phyloP scores from a whole-genome alignment of 1,140 invertebrate species.

The Pantala flavescens region DNA sequence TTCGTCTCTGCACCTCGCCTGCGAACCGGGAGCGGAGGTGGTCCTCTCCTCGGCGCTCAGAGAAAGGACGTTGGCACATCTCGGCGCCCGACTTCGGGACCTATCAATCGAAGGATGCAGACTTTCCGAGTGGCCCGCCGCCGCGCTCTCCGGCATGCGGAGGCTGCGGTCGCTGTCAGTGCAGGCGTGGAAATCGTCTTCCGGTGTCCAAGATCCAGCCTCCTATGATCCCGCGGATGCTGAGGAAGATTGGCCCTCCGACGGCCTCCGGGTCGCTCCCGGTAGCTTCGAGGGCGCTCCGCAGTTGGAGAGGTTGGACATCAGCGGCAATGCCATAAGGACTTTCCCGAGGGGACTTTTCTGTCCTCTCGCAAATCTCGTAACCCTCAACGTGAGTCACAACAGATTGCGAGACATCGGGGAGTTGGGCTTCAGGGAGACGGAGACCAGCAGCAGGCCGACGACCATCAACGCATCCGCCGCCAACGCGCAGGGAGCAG shows the following conservation, averaged over 20 bases:
- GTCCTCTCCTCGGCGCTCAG: not conserved
- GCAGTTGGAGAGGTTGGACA: constrained; percentile 68
- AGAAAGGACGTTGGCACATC: not conserved
- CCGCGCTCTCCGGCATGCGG: constrained; percentile 58
- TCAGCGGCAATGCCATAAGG: constrained; percentile 82
- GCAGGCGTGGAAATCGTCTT: constrained; percentile 31
- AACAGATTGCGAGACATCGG: constrained; percentile 75
- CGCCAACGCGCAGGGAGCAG: constrained; percentile 27
- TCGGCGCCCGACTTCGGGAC: constrained; percentile 49
- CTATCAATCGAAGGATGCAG: constrained; percentile 77
- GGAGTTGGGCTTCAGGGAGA: constrained; percentile 62
- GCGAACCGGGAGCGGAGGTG: not conserved
- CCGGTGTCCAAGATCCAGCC: not conserved
- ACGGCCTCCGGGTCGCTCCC: constrained; percentile 63
- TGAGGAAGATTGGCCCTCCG: constrained; percentile 64
- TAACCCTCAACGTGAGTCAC: constrained; percentile 66
- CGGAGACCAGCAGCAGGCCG: constrained; percentile 34
- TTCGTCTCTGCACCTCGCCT: not conserved
- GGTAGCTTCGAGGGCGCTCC: constrained; percentile 58
- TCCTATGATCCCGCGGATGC: constrained; percentile 39
- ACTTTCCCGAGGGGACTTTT: constrained; percentile 74
- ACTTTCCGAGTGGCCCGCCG: constrained; percentile 61
- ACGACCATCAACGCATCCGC: constrained; percentile 21
- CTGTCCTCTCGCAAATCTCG: constrained; percentile 65
- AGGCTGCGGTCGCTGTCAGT: constrained; percentile 71